Percentiles rank a stretch among this genome's conserved stretches.
These are phyloP conservation scores for Idaea straminata DNA, from an alignment of 2,888 invertebrate genomes.

Conservation along the genomic window DNA sequence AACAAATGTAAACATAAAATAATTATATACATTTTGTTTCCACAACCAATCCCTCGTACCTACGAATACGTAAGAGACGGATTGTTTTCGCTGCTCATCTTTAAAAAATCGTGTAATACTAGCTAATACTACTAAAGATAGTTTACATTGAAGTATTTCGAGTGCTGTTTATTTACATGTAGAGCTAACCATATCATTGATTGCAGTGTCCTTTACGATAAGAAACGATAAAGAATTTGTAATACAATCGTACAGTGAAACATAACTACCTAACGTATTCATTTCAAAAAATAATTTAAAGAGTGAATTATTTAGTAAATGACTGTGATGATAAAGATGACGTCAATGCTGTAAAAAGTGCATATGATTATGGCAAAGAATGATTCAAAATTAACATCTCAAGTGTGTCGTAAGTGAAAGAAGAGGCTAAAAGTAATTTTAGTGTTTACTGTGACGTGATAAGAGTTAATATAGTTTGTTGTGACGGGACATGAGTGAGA, in stretches of 20 bases:
- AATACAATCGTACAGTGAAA: slow-evolving; percentile 48
- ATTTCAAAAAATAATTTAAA: slow-evolving; percentile 7
- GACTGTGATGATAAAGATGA: slow-evolving; percentile 18
- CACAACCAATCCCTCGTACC: slow-evolving; percentile 15
- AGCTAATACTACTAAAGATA: background rate
- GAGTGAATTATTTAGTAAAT: background rate
- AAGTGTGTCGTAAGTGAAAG: slow-evolving; percentile 17
- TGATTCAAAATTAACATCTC: slow-evolving; percentile 12
- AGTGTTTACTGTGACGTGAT: slow-evolving; percentile 32
- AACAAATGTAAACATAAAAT: slow-evolving; percentile 25
- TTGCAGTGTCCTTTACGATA: slow-evolving; percentile 58
- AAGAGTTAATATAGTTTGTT: slow-evolving; percentile 37
- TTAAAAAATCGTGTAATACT: slow-evolving; percentile 4
- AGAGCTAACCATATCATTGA: slow-evolving; percentile 46
- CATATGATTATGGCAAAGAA: slow-evolving; percentile 21
- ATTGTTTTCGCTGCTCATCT: slow-evolving; percentile 20
- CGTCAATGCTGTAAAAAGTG: slow-evolving; percentile 29
- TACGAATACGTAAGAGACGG: slow-evolving; percentile 14
- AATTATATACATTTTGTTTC: slow-evolving; percentile 24
- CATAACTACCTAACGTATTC: slow-evolving; percentile 5
- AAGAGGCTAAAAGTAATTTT: slow-evolving; percentile 16
- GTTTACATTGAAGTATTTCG: slow-evolving; percentile 9
- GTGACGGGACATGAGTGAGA: slow-evolving; percentile 65
- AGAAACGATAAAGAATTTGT: slow-evolving; percentile 46
- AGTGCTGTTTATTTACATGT: slow-evolving; percentile 45